Conservation (phyloP, 2,113 vertebrate genomes). For the Thermophis baileyi region DNA sequence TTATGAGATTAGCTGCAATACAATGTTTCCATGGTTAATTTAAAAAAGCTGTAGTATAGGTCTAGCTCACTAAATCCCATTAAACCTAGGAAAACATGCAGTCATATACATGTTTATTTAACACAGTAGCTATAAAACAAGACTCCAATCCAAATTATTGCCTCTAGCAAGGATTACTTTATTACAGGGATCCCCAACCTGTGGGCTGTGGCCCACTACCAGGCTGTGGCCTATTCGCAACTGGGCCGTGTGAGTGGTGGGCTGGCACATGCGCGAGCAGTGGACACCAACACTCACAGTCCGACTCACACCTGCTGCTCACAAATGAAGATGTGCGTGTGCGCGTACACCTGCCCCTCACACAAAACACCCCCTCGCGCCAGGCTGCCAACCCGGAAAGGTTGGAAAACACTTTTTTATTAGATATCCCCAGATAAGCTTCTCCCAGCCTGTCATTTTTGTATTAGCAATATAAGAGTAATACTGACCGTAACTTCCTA, state of each 20-base stretch:
- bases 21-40: not conserved
- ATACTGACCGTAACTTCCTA: not conserved
- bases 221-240: no score
- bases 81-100: not conserved
- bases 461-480: not conserved
- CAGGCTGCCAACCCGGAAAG: no score
- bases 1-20: not conserved
- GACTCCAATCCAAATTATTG: not conserved
- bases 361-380: no score
- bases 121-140: not conserved
- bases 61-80: not conserved
- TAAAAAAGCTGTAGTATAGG: not conserved
- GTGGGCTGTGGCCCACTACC: no score
- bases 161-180: not conserved
- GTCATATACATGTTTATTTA: not conserved
- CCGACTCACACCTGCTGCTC: no score
- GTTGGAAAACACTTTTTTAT: not conserved
- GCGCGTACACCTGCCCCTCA: no score
- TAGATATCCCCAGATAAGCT: not conserved
- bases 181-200: no score
- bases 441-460: not conserved
- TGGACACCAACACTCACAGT: not conserved
- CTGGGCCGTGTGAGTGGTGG: no score
- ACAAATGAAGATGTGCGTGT: no score
- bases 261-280: no score